These are phyloP conservation scores for Caenorhabditis doughertyi DNA, from an alignment of 2,888 invertebrate species.

Conservation along the genomic window DNA sequence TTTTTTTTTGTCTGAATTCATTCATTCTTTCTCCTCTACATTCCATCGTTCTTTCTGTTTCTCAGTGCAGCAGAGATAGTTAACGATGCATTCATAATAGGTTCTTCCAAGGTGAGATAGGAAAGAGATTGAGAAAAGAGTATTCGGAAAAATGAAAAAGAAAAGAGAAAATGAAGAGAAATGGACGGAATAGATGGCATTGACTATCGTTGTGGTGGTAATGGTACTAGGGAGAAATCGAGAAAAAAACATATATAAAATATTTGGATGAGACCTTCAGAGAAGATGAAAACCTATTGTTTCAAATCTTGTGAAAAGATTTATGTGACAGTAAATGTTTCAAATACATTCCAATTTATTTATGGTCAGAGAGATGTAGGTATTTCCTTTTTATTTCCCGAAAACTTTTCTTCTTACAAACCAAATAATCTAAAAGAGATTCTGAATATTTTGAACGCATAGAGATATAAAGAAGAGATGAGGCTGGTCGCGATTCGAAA, in stretches of 20 bases:
- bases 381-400: background rate
- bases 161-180: constrained; percentile 12
- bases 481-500: background rate
- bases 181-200: constrained; percentile 17
- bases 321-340: constrained; percentile 8
- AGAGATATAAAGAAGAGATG: background rate
- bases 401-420: too few relatives aligned
- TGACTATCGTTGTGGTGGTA: constrained; percentile 15
- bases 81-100: constrained; percentile 60
- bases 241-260: constrained; percentile 28
- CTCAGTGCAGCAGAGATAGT: constrained; percentile 49
- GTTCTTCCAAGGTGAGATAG: constrained; percentile 51
- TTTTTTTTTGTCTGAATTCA: constrained; percentile 3
- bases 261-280: constrained; percentile 29
- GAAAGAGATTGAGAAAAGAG: constrained; percentile 18
- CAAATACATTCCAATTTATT: background rate
- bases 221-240: constrained; percentile 16
- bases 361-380: background rate
- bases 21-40: constrained; percentile 3
- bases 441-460: background rate
- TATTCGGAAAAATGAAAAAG: background rate
- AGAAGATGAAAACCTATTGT: constrained; percentile 19
- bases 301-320: constrained; percentile 8
- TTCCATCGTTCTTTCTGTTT: constrained; percentile 36
- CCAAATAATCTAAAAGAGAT: background rate